phyloP scores from a whole-genome alignment of 64 coral and sea anemone species.

The Exaiptasia diaphana region DNA sequence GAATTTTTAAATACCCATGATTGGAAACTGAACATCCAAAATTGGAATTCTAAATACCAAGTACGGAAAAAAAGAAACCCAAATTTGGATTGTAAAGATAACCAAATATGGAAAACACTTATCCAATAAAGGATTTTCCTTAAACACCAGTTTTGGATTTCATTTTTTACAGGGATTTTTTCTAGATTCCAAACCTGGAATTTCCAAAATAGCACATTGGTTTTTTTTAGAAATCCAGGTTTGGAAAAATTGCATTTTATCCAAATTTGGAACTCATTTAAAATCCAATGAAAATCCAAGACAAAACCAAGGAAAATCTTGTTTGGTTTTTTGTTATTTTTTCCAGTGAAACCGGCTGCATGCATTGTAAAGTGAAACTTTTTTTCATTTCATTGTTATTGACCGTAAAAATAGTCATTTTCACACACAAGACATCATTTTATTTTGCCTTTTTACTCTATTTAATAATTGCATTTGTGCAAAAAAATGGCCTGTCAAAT shows the following conservation, averaged over 20 bases:
- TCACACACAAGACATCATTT: too few relatives aligned
- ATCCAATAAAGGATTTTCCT: background rate
- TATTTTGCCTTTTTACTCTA: too few relatives aligned
- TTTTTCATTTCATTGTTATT: too few relatives aligned
- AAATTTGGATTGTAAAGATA: background rate
- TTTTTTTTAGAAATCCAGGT: background rate
- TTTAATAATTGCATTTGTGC: too few relatives aligned
- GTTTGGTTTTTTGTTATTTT: background rate
- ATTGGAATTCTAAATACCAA: background rate
- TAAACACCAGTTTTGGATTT: background rate
- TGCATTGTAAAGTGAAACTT: too few relatives aligned
- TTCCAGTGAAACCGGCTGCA: too few relatives aligned
- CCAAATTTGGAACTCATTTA: background rate
- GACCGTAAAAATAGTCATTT: too few relatives aligned
- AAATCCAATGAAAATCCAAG: background rate
- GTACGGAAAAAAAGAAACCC: background rate
- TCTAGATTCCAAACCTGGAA: background rate
- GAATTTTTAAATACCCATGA: background rate
- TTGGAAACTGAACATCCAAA: background rate
- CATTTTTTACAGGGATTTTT: background rate
- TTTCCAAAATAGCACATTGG: background rate
- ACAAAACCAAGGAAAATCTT: background rate
- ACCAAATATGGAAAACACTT: background rate
- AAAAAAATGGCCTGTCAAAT: too few relatives aligned
- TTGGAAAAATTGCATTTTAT: background rate